A percentile compares a stretch with the other conserved stretches of the same genome.
phyloP scores from a whole-genome alignment of 1,140 invertebrate genomes.

The Aphidius gifuensis region DNA sequence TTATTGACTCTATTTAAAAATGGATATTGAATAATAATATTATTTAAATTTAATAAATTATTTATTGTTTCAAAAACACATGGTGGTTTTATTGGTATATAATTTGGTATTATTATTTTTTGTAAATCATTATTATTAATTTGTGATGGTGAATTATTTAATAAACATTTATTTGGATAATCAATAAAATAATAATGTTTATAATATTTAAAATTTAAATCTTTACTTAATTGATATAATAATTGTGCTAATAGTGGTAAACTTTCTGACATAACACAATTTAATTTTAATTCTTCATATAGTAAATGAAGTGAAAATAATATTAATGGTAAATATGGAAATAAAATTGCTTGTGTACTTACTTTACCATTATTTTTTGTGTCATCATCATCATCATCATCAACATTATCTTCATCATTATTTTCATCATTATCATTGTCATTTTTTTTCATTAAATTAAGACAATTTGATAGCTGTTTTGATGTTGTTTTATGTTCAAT shows the following conservation, averaged over 20 bases:
- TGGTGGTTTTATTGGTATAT: slow-evolving; percentile 64
- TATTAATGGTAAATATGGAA: slow-evolving; percentile 70
- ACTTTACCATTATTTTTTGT: slow-evolving; percentile 54
- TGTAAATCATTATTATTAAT: slow-evolving; percentile 59
- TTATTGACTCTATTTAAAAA: slow-evolving; percentile 69
- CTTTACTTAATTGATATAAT: slow-evolving; percentile 74
- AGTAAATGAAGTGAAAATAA: slow-evolving; percentile 82
- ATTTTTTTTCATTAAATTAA: slow-evolving; percentile 33
- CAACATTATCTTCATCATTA: neutral
- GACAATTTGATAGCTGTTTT: slow-evolving; percentile 33
- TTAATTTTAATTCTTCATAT: slow-evolving; percentile 89
- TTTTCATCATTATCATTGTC: too few relatives aligned
- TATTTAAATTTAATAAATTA: slow-evolving; percentile 58
- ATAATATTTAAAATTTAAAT: slow-evolving; percentile 72
- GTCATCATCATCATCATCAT: slow-evolving; percentile 2
- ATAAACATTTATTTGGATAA: slow-evolving; percentile 65
- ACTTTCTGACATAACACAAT: slow-evolving; percentile 67
- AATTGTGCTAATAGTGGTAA: slow-evolving; percentile 69
- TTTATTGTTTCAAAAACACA: slow-evolving; percentile 70
- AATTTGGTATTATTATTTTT: slow-evolving; percentile 62
- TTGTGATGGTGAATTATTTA: slow-evolving; percentile 43
- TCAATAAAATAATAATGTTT: slow-evolving; percentile 82
- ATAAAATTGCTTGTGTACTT: slow-evolving; percentile 68
- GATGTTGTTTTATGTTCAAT: slow-evolving; percentile 53
- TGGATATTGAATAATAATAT: slow-evolving; percentile 60